These are phyloP conservation scores for Coreius guichenoti DNA, from an alignment of 2,797 vertebrate species.

Conservation along the genomic window DNA sequence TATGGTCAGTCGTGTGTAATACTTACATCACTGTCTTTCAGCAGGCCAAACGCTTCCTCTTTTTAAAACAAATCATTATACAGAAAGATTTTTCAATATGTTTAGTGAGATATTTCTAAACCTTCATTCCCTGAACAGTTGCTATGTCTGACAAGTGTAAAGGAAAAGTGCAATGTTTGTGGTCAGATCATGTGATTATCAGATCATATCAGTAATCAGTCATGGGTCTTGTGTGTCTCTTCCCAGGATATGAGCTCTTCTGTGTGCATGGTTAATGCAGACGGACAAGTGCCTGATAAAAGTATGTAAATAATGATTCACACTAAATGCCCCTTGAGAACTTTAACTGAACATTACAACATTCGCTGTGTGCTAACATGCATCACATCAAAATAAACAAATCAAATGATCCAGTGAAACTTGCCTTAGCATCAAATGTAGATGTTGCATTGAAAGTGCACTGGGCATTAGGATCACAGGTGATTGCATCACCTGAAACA, in stretches of 20 bases:
- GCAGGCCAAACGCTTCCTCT: neutral
- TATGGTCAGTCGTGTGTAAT: neutral
- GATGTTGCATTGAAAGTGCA: neutral
- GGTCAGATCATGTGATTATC: neutral
- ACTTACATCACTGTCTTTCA: neutral
- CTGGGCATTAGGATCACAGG: neutral
- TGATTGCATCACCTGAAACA: neutral
- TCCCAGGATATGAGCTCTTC: constrained; percentile 81
- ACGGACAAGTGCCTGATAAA: constrained; percentile 76
- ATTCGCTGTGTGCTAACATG: constrained; percentile 7
- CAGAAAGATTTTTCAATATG: neutral
- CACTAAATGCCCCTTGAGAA: neutral
- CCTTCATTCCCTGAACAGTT: neutral
- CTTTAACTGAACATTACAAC: neutral
- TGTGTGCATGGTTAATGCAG: constrained; percentile 74
- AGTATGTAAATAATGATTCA: constrained; percentile 65
- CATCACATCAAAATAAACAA: neutral
- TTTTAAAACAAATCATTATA: neutral
- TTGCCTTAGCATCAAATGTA: neutral
- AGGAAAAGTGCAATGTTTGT: neutral
- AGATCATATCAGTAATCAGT: neutral
- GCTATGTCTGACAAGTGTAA: neutral
- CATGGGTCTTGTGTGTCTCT: constrained; percentile 47
- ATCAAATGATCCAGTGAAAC: neutral
- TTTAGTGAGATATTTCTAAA: neutral